Conservation (phyloP, 1,140 invertebrate genomes). For the Aricia agestis region DNA sequence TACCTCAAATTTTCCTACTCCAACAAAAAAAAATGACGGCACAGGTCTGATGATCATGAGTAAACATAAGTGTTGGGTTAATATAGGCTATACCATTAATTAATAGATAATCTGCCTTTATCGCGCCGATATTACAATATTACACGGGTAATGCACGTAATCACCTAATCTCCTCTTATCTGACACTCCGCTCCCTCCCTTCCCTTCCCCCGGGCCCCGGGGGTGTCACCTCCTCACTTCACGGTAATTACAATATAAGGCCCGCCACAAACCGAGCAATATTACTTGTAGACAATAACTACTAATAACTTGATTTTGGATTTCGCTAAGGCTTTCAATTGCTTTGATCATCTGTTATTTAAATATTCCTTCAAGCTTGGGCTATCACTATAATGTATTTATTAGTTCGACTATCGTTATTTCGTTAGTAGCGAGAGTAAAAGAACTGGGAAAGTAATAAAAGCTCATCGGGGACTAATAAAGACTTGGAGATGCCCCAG, state of each 20-base stretch:
- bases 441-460: background rate
- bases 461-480: background rate
- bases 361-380: background rate
- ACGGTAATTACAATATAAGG: conserved; percentile 3
- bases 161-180: conserved; percentile 17
- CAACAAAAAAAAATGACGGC: background rate
- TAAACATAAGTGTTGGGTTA: background rate
- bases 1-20: too few species aligned
- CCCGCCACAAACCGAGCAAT: background rate
- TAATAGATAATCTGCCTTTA: conserved; percentile 14
- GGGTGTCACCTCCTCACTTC: background rate
- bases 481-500: background rate
- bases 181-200: conserved; percentile 3
- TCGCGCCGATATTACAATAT: conserved; percentile 18
- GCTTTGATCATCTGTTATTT: background rate
- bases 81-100: conserved; percentile 15
- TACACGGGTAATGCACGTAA: conserved; percentile 17
- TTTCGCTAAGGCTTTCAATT: background rate
- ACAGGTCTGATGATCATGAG: background rate
- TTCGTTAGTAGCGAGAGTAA: background rate
- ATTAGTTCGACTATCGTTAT: background rate
- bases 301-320: background rate
- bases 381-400: background rate
- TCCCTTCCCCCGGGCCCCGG: background rate
- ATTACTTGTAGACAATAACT: background rate